Base-by-base conservation (phyloP, 2,888 invertebrate genomes). In the Neocrepidodera transversa region DNA sequence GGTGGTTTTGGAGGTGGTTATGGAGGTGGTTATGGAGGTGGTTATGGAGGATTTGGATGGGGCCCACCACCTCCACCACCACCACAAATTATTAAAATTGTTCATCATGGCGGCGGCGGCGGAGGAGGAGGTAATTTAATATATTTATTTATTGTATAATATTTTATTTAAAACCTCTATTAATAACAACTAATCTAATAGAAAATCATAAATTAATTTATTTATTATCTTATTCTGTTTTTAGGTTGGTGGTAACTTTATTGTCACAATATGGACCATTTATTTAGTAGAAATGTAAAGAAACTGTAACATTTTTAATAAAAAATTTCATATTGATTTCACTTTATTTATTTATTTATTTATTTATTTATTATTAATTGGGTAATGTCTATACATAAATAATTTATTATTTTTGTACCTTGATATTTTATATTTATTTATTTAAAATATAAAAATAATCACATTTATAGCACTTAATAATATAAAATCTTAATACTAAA, bases 1-100 rank as follows among this genome's bases (percentile, higher is more conserved):
- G 18, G 53, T 2, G 53, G 50, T 1, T 51, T 28, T 8, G 38
- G 42, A 4, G 14, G 43, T 10, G 52, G 58, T 1, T 48, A 42
- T n/a, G 53, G 59, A 20, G 42, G 49, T 4, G 50, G 56, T 8
- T 20, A 10, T 10, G 40, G 42, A 14, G 47, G 43, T 50, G 61
- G 63, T 14, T 35, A 49, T 35, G 62, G 62, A 43, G 48, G 52
- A 17, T 11, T 20, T 1, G 43, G 48, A 32, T 32, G 32, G 32
- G 32, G 32, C 3, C 35, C 32, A 17, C 32, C 48, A 32, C 11
- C 49, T 6, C 23, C 26, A 26, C 45, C 23, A 23, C 43, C 47
- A 16, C 35, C 32, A 17, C 32, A 28, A 16, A 20, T 50, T 17
- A 28, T 50, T 11, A 50, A 26, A 16, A 42, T 48, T 43, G 57